Conservation (phyloP, 64 coral and sea anemone genomes). For the Pachyseris speciosa region DNA sequence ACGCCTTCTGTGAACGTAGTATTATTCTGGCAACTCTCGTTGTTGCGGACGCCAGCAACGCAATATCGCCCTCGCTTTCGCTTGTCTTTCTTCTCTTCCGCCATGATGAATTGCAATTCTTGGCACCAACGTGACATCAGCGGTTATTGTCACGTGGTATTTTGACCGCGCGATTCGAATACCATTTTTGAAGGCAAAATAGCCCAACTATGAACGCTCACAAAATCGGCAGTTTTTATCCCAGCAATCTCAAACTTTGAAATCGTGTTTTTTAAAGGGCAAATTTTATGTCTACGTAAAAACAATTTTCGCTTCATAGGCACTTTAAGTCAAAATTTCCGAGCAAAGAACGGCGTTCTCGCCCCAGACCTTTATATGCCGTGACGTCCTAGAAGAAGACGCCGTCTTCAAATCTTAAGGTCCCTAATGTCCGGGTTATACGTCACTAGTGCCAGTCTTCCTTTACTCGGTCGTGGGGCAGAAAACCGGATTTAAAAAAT, state of each 20-base stretch:
- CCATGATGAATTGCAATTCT: no score
- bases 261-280: not conserved
- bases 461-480: no score
- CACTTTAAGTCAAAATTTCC: slow-evolving; percentile 57
- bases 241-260: not conserved
- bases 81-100: slow-evolving; percentile 18
- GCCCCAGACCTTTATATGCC: no score
- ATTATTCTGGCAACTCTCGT: slow-evolving; percentile 54
- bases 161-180: slow-evolving; percentile 34
- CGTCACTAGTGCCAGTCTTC: no score
- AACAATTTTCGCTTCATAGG: slow-evolving; percentile 30
- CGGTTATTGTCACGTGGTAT: slow-evolving; percentile 12
- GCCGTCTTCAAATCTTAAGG: no score
- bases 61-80: slow-evolving; percentile 48
- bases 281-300: not conserved
- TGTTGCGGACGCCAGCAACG: slow-evolving; percentile 54
- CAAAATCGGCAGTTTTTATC: not conserved
- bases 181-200: not conserved
- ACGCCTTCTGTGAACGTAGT: slow-evolving; percentile 34
- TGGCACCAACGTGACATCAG: slow-evolving; percentile 61
- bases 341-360: no score
- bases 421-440: no score
- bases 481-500: no score
- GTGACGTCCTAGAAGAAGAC: no score
- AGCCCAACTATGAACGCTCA: not conserved